Conservation (phyloP, 2,113 vertebrate genomes). For the Gnathonemus longibarbis region DNA sequence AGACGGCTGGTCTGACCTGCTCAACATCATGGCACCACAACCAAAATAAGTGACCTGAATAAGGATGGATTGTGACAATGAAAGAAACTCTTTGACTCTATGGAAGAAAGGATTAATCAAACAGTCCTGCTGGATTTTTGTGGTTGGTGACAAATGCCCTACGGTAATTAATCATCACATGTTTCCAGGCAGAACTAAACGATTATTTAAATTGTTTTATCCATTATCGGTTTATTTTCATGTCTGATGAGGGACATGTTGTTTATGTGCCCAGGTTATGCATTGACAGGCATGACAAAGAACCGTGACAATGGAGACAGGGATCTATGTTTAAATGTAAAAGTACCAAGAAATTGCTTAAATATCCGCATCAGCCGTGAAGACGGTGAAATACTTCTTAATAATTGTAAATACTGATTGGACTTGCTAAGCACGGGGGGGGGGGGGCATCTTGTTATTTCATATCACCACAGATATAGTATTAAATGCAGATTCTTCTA, state of each 20-base stretch:
- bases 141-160: neutral
- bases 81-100: neutral
- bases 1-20: neutral
- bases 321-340: neutral
- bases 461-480: neutral
- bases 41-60: neutral
- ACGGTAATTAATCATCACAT: neutral
- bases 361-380: neutral
- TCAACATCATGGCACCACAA: neutral
- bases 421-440: neutral
- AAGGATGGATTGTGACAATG: neutral
- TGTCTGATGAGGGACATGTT: neutral
- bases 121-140: neutral
- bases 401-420: neutral
- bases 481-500: neutral
- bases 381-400: neutral
- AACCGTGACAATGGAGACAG: neutral
- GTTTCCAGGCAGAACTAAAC: neutral
- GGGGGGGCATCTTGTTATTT: neutral
- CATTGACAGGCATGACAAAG: neutral
- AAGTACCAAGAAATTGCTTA: neutral
- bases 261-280: neutral
- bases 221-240: neutral
- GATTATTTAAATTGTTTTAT: neutral
- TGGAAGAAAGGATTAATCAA: neutral